Evolutionary conservation across 1,140 invertebrate species (phyloP).

Genomic region (Steinernema feltiae): DNA sequence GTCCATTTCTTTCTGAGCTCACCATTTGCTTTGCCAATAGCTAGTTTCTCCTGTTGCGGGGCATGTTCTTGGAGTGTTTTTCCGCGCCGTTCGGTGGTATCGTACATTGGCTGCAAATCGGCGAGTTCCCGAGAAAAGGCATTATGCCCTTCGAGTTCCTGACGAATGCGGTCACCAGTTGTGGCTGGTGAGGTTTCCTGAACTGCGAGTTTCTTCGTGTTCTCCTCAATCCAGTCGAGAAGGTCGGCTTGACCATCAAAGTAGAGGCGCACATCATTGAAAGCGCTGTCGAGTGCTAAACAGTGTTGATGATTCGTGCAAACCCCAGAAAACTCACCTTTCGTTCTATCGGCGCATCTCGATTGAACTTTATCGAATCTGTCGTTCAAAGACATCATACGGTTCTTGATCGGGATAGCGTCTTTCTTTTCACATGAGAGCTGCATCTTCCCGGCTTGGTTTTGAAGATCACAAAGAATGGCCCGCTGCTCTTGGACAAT

Average conservation of each 20-base stretch:
- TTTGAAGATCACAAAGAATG: neutral
- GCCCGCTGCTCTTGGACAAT: neutral
- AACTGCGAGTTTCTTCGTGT: conserved; percentile 71
- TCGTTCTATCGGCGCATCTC: conserved; percentile 39
- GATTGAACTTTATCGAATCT: conserved; percentile 81
- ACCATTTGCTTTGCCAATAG: conserved; percentile 74
- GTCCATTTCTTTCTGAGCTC: conserved; percentile 92
- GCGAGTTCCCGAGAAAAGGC: conserved; percentile 86
- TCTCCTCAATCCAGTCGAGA: conserved; percentile 77
- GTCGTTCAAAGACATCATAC: conserved; percentile 90
- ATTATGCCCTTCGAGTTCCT: conserved; percentile 78
- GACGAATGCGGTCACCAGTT: conserved; percentile 85
- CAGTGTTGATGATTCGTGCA: too few species aligned
- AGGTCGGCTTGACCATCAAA: conserved; percentile 72
- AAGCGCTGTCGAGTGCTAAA: conserved; percentile 70
- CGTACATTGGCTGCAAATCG: conserved; percentile 79
- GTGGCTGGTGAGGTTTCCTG: conserved; percentile 66
- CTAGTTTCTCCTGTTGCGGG: conserved; percentile 77
- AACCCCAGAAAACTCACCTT: too few species aligned
- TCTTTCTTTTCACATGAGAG: conserved; percentile 99
- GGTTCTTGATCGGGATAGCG: conserved; percentile 95
- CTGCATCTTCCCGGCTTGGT: conserved; percentile 59
- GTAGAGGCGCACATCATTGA: conserved; percentile 61
- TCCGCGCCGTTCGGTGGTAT: conserved; percentile 79
- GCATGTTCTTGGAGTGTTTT: conserved; percentile 85